Conservation (phyloP, 2,888 invertebrate species). For the Caradrina clavipalpis region DNA sequence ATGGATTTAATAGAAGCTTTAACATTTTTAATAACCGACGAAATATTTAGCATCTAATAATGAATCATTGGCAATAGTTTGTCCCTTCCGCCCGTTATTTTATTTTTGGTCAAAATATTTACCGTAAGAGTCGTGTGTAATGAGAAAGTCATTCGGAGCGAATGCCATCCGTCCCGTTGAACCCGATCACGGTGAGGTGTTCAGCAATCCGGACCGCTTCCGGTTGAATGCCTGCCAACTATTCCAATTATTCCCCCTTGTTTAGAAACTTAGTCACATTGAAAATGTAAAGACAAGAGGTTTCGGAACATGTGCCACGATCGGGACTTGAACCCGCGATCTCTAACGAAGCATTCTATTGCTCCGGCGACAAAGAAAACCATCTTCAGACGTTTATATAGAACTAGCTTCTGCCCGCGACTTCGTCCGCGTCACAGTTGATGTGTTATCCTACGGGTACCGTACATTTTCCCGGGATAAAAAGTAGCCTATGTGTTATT, state of each 20-base stretch:
- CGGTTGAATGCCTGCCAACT: slow-evolving; percentile 77
- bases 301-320: neutral
- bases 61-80: no score
- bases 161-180: slow-evolving; percentile 41
- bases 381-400: neutral
- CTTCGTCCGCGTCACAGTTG: no score
- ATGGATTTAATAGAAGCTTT: no score
- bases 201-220: slow-evolving; percentile 65
- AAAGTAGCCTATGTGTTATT: no score
- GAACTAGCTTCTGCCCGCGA: no score
- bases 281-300: slow-evolving; percentile 1
- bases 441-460: no score
- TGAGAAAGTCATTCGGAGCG: slow-evolving; percentile 37
- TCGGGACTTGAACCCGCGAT: neutral
- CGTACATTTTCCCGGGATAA: no score
- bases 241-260: slow-evolving; percentile 71
- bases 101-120: slow-evolving; percentile 13
- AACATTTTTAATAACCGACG: no score
- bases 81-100: neutral
- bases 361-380: neutral
- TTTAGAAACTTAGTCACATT: slow-evolving; percentile 61
- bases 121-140: slow-evolving; percentile 26
- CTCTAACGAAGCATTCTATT: neutral
- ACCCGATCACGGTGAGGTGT: slow-evolving; percentile 47
- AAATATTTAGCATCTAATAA: no score